These are phyloP conservation scores for Meriones unguiculatus DNA, from an alignment of 2,113 vertebrate genomes.

Conservation along the genomic window DNA sequence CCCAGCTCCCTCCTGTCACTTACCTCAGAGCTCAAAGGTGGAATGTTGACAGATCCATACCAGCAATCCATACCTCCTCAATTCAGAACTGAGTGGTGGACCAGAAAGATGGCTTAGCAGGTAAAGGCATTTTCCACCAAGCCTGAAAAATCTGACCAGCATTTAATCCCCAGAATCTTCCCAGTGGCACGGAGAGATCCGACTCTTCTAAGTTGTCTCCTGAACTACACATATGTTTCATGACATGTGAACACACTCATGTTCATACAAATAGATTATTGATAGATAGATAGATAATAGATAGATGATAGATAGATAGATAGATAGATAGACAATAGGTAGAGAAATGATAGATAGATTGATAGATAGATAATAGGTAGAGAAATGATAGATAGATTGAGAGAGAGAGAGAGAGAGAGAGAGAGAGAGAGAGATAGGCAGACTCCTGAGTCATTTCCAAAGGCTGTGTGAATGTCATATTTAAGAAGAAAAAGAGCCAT, in stretches of 20 bases:
- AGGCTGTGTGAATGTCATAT: neutral
- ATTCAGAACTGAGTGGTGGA: neutral
- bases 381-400: no score
- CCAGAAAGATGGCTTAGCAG: neutral
- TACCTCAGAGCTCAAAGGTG: neutral
- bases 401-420: no score
- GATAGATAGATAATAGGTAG: no score
- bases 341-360: no score
- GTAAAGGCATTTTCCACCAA: neutral
- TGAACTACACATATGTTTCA: neutral
- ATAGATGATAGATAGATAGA: no score
- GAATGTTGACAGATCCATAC: neutral
- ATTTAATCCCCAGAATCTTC: no score
- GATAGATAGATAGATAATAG: no score
- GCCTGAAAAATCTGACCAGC: neutral
- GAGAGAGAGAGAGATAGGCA: no score
- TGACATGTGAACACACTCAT: neutral
- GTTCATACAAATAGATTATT: neutral
- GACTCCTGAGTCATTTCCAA: neutral
- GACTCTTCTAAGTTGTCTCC: neutral
- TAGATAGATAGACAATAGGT: no score
- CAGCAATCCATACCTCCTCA: neutral
- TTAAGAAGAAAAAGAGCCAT: conserved; percentile 74
- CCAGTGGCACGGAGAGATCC: neutral
- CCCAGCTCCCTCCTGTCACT: neutral